These are phyloP conservation scores for Gobionotothen gibberifrons DNA, from an alignment of 2,797 vertebrate genomes.

Conservation along the genomic window DNA sequence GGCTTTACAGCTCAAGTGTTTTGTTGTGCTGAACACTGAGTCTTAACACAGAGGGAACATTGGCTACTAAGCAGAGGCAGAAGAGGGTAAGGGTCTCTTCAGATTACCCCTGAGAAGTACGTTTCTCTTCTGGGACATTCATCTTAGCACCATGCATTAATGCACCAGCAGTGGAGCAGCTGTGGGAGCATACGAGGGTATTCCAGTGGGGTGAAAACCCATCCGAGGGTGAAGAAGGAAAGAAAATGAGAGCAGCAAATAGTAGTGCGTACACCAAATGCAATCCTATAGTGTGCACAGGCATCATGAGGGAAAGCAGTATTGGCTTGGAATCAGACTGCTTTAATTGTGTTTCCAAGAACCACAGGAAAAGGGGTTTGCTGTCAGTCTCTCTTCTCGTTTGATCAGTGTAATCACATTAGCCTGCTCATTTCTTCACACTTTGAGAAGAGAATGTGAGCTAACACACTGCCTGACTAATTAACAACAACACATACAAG, in stretches of 20 bases:
- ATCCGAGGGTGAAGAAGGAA: neutral
- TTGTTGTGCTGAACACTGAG: conserved; percentile 60
- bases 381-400: conserved; percentile 45
- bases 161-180: conserved; percentile 17
- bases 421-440: conserved; percentile 57
- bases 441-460: conserved; percentile 42
- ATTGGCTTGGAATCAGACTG: conserved; percentile 57
- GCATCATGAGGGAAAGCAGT: conserved; percentile 23
- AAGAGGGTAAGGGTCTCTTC: conserved; percentile 49
- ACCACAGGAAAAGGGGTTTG: conserved; percentile 50
- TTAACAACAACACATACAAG: conserved; percentile 49
- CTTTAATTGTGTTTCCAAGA: conserved; percentile 71
- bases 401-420: conserved; percentile 72
- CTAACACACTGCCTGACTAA: conserved; percentile 51
- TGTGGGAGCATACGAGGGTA: conserved; percentile 30
- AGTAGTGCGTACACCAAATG: conserved; percentile 5
- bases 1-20: conserved; percentile 62
- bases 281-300: conserved; percentile 20
- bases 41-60: conserved; percentile 44
- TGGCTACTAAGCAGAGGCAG: conserved; percentile 46
- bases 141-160: conserved; percentile 35
- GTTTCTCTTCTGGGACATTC: conserved; percentile 33
- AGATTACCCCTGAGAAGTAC: conserved; percentile 42
- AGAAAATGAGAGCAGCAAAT: conserved; percentile 11
- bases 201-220: conserved; percentile 24